Conservation (phyloP, 2,113 vertebrate species). For the Cyprinodon variegatus region DNA sequence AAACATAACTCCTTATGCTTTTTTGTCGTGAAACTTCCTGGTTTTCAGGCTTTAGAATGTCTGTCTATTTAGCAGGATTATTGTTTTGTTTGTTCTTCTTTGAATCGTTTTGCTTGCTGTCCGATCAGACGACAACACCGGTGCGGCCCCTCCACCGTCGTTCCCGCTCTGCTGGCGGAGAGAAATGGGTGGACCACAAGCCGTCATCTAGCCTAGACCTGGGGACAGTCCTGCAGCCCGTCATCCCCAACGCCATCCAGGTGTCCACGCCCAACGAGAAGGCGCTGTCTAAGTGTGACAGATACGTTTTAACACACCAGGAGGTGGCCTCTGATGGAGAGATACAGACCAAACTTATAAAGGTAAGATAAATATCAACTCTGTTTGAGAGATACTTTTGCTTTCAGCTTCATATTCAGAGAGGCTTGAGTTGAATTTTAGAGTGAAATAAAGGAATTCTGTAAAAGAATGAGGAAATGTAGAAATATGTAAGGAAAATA, state of each 20-base stretch:
- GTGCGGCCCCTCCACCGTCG: conserved; percentile 84
- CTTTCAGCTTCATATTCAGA: no score
- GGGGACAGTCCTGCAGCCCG: conserved; percentile 92
- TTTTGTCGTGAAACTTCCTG: background rate
- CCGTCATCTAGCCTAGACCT: conserved; percentile 87
- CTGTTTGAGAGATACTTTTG: background rate
- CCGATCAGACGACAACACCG: conserved; percentile 79
- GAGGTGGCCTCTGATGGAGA: conserved; percentile 95
- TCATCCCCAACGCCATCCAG: conserved; percentile 89
- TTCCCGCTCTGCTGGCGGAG: conserved; percentile 88
- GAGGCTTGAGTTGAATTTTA: no score
- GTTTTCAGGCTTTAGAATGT: background rate
- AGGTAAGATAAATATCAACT: conserved; percentile 77
- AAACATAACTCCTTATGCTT: background rate
- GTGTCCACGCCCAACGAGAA: conserved; percentile 88
- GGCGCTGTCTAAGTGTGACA: conserved; percentile 91
- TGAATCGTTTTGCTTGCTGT: background rate
- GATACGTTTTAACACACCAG: conserved; percentile 97
- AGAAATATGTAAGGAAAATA: background rate
- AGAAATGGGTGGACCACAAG: conserved; percentile 96
- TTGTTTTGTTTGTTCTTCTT: background rate
- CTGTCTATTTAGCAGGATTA: accelerated
- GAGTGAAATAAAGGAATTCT: background rate
- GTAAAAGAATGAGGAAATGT: background rate
- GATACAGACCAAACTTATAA: conserved; percentile 93